Conservation (phyloP, 1,140 invertebrate genomes). For the Pseudomyrmex pallidus region DNA sequence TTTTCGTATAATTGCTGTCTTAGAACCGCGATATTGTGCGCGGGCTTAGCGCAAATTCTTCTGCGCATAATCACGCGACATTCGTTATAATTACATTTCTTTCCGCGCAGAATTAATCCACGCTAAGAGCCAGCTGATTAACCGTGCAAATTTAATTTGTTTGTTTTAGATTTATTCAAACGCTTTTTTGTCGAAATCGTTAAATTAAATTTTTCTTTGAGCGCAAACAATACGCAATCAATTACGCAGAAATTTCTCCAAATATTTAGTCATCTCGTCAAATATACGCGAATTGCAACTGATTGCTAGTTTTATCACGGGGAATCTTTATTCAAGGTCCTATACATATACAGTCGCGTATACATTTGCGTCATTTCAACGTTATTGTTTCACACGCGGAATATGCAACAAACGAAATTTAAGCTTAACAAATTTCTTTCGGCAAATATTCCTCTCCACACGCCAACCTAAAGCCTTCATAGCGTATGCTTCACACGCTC, state of each 20-base stretch:
- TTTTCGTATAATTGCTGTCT: constrained; percentile 29
- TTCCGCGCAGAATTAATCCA: constrained; percentile 18
- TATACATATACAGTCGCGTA: not conserved
- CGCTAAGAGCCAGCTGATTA: not conserved
- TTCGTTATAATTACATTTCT: constrained; percentile 17
- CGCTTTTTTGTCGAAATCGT: not conserved
- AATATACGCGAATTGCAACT: not conserved
- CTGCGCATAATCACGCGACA: constrained; percentile 13
- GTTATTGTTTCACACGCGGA: not conserved
- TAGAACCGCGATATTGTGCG: constrained; percentile 11
- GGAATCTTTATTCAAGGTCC: not conserved
- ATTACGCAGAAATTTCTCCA: not conserved
- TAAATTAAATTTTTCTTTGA: not conserved
- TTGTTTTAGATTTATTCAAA: not conserved
- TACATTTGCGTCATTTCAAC: not conserved
- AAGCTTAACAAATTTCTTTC: constrained; percentile 42
- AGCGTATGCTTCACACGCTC: constrained; percentile 20
- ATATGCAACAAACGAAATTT: constrained; percentile 14
- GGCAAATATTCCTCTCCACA: constrained; percentile 21
- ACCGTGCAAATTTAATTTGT: not conserved
- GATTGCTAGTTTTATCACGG: not conserved
- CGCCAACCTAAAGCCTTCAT: constrained; percentile 12
- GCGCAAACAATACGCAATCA: not conserved
- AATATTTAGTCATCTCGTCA: not conserved
- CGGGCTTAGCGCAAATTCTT: constrained; percentile 2